phyloP scores from a whole-genome alignment of 2,113 vertebrate genomes.

The Cochlearius cochlearius region DNA sequence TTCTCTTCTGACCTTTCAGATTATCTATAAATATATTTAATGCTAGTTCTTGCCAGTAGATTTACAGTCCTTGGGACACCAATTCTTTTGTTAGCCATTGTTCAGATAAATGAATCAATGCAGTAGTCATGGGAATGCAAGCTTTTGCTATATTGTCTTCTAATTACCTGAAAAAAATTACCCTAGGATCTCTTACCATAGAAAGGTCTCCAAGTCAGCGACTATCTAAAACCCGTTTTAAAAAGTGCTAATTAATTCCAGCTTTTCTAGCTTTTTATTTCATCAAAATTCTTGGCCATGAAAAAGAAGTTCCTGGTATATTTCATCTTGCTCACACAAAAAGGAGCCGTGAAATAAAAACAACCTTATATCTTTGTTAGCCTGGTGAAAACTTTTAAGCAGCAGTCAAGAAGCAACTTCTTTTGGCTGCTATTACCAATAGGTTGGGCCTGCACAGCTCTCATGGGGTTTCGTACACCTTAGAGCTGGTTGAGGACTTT shows the following conservation, averaged over 20 bases:
- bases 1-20: background rate
- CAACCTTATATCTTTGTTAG: background rate
- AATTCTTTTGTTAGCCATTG: background rate
- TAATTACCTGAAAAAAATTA: background rate
- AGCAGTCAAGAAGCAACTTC: background rate
- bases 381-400: background rate
- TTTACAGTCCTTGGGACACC: background rate
- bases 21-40: background rate
- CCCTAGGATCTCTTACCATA: background rate
- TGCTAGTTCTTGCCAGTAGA: background rate
- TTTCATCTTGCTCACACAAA: background rate
- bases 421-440: background rate
- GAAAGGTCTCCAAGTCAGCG: background rate
- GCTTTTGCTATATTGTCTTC: background rate
- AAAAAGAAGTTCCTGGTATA: background rate
- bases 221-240: background rate
- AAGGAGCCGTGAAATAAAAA: background rate
- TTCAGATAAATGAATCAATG: background rate
- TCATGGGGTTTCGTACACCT: background rate
- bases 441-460: background rate
- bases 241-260: background rate
- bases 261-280: background rate
- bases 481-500: background rate
- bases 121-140: background rate
- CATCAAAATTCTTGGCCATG: background rate